Evolutionary conservation across 1,140 invertebrate species (phyloP), one percentile per base, ranked within the genome.

Genomic region (Harlomillsia oculata): DNA sequence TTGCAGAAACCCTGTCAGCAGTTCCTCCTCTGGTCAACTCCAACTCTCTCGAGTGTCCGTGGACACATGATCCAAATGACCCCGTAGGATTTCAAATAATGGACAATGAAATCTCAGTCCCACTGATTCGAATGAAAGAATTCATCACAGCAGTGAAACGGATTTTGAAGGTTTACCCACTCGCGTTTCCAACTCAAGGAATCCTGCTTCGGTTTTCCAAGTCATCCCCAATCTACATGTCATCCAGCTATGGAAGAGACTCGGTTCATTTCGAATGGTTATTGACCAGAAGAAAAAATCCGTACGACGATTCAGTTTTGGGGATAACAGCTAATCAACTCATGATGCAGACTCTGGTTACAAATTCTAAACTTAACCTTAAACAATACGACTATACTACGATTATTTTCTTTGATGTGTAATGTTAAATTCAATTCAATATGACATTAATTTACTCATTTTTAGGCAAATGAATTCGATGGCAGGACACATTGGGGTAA

Each of bases 311-410:
- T n/a, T 18, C 60, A 8, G 23, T 39, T 5, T 20, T 23, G 8
- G 50, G 55, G 11, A 46, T 53, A 20, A 50, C 21, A 34, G 49
- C 49, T 13, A 34, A 36, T 36, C 60, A 62, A 43, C 54, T 34
- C 32, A 56, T 62, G 26, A 28, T 53, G 26, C 60, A 62, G 32
- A 37, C 43, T 21, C 25, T 62, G 43, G 55, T 57, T 46, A 36
- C 8, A 26, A 40, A 5, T 36, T 26, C 11, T 8, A 6, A 16
- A 3, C 40, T 48, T 29, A 5, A 25, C 20, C 21, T 13, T 13
- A 6, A 29, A 28, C 14, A 26, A 26, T 4, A 28, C 4, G 26
- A 14, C n/a, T 25, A 25, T 25, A 2, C 14, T 29, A 29, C 48
- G 0, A 14, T 30, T 29, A 44, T 2, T 44, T 25, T 25, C 3